These are phyloP conservation scores for Plemyria rubiginata DNA, from an alignment of 2,888 invertebrate genomes.

Conservation along the genomic window DNA sequence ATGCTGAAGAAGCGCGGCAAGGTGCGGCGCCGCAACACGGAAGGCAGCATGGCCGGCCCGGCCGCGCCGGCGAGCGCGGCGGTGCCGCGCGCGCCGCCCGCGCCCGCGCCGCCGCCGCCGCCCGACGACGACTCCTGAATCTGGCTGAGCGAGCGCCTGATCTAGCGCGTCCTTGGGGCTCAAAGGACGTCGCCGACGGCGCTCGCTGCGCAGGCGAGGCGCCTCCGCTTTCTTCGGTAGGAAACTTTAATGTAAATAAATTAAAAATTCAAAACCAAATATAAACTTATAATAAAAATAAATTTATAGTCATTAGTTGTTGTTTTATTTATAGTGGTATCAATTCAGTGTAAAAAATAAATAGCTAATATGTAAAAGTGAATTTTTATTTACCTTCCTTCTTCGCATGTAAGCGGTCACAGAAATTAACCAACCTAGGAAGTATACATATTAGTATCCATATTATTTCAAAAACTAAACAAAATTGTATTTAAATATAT, in stretches of 20 bases:
- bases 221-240: slow-evolving; percentile 32
- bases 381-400: slow-evolving; percentile 39
- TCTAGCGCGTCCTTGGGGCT: slow-evolving; percentile 83
- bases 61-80: slow-evolving; percentile 64
- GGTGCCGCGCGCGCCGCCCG: slow-evolving; percentile 66
- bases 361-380: slow-evolving; percentile 55
- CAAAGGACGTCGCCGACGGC: slow-evolving; percentile 67
- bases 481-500: too few relatives aligned
- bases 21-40: slow-evolving; percentile 98
- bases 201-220: slow-evolving; percentile 59
- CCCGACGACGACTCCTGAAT: slow-evolving; percentile 86
- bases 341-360: slow-evolving; percentile 65
- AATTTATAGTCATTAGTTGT: slow-evolving; percentile 71
- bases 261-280: slow-evolving; percentile 55
- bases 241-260: slow-evolving; percentile 65
- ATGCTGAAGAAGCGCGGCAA: slow-evolving; percentile 99
- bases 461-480: too few relatives aligned
- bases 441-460: too few relatives aligned
- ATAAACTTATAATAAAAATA: slow-evolving; percentile 60
- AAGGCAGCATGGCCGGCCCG: slow-evolving; percentile 89
- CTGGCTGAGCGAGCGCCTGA: slow-evolving; percentile 90
- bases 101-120: slow-evolving; percentile 69
- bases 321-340: slow-evolving; percentile 74
- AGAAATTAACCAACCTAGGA: background rate
- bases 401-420: background rate